Conservation (phyloP, 2,888 invertebrate genomes). For the Pristionchus arcanus region DNA sequence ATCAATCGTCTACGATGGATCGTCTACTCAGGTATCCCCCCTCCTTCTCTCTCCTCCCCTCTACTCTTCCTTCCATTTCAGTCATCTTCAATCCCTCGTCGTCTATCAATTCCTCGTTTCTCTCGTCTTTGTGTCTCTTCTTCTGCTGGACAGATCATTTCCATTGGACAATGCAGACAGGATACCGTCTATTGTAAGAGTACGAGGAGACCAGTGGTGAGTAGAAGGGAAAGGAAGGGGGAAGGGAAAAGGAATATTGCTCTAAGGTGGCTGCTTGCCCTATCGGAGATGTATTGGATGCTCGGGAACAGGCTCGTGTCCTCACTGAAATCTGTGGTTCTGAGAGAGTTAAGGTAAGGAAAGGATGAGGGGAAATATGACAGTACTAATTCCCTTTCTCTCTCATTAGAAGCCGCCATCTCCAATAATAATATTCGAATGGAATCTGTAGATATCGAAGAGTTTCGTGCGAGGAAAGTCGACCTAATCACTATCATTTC, state of each 20-base stretch:
- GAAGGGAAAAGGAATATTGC: background rate
- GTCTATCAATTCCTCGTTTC: conserved; percentile 35
- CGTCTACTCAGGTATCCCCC: background rate
- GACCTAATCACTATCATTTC: conserved; percentile 97
- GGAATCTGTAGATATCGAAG: conserved; percentile 71
- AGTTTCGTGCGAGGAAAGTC: conserved; percentile 82
- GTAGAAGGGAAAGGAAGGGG: background rate
- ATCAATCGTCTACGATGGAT: background rate
- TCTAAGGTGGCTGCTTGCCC: conserved; percentile 50
- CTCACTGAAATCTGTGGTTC: conserved; percentile 46
- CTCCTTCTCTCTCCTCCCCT: background rate
- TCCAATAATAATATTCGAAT: conserved; percentile 63
- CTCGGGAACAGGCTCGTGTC: background rate
- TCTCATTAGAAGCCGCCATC: conserved; percentile 67
- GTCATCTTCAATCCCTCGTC: background rate
- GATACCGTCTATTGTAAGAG: conserved; percentile 65
- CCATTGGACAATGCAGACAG: conserved; percentile 64
- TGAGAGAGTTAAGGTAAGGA: background rate
- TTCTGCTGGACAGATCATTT: conserved; percentile 57
- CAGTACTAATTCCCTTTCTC: too few relatives aligned
- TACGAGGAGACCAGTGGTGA: conserved; percentile 60
- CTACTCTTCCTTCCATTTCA: too few relatives aligned
- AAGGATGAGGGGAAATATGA: background rate
- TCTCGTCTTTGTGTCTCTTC: conserved; percentile 24
- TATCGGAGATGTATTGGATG: conserved; percentile 29